phyloP scores from a whole-genome alignment of 2,888 invertebrate genomes.

The Stegana nigrithorax region DNA sequence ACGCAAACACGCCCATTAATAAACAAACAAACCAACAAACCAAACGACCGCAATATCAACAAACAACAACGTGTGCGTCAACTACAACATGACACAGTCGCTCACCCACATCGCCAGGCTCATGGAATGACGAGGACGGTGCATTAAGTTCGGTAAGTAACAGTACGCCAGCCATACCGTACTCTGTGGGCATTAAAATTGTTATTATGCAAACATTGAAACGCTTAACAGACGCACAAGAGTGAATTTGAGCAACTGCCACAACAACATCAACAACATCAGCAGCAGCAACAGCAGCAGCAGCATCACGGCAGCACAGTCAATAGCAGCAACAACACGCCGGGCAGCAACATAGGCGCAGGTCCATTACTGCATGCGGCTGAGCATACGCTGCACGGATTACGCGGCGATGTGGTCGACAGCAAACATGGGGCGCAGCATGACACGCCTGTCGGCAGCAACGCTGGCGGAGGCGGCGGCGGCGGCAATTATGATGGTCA shows the following conservation, averaged over 20 bases:
- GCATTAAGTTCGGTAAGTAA: conserved; percentile 65
- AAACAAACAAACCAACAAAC: conserved; percentile 25
- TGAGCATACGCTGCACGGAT: conserved; percentile 37
- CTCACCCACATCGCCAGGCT: conserved; percentile 66
- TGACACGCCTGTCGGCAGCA: conserved; percentile 18
- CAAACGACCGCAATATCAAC: conserved; percentile 30
- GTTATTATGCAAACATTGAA: too few species aligned
- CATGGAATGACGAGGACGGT: conserved; percentile 68
- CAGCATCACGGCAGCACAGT: conserved; percentile 44
- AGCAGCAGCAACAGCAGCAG: conserved; percentile 64
- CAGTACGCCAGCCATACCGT: too few species aligned
- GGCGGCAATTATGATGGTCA: conserved; percentile 81
- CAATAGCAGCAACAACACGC: conserved; percentile 34
- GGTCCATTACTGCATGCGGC: background rate
- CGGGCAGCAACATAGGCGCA: background rate
- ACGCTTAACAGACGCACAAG: too few species aligned
- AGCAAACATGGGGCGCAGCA: conserved; percentile 34
- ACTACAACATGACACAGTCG: conserved; percentile 54
- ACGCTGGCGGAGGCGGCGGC: conserved; percentile 8
- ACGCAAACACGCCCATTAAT: conserved; percentile 25
- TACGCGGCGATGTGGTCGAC: conserved; percentile 51
- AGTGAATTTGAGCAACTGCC: too few species aligned
- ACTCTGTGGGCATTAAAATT: too few species aligned
- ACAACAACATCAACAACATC: conserved; percentile 17
- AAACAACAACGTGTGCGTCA: conserved; percentile 16